Base-by-base conservation (phyloP, 2,888 invertebrate species). In the Cerceris rybyensis region DNA sequence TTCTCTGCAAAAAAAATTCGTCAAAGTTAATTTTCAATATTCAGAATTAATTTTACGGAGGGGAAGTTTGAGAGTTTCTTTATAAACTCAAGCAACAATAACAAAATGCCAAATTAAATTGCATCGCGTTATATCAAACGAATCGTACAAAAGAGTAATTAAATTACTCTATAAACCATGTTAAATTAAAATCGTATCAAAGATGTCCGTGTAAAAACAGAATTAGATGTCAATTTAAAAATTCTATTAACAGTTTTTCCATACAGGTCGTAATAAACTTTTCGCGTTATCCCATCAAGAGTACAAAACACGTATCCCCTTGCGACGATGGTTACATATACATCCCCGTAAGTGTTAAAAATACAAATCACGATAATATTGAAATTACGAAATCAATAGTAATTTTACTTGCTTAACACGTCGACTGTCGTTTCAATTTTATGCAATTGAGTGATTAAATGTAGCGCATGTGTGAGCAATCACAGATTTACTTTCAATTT, bases 291-390 rank as follows among this genome's bases (percentile, higher is more conserved):
- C 95, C 95, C 0, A 94, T 95, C 88, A 95, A 93, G 88, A 93
- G 94, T 78, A 95, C 94, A 46, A 93, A 95, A 8, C 94, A 95
- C 63, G 94, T 95, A 89, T 96, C 96, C 0, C 96, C 96, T 0
- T 97, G 97, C 91, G 96, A 96, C 89, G 96, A 96, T 77, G 96
- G 96, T 61, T 96, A 96, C 93, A 95, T 96, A 75, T 97, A 96
- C 93, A 96, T 97, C 81, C 97, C 97, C 7, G 95, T 92, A 81
- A 84, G 91, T 90, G 70, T 46, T 8, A 7, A 57, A 54, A 9
- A 8, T 46, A 16, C 50, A 7, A 46, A 7, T 16, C 13, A 46
- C 11, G 11, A 28, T 28, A 28, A 28, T 28, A 28, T 28, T 28
- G 28, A 28, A 28, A 4, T 28, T 28, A 28, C 28, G 28, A 28